Base-by-base conservation (phyloP, 2,113 vertebrate species). In the Rhynchopsitta pachyrhyncha region DNA sequence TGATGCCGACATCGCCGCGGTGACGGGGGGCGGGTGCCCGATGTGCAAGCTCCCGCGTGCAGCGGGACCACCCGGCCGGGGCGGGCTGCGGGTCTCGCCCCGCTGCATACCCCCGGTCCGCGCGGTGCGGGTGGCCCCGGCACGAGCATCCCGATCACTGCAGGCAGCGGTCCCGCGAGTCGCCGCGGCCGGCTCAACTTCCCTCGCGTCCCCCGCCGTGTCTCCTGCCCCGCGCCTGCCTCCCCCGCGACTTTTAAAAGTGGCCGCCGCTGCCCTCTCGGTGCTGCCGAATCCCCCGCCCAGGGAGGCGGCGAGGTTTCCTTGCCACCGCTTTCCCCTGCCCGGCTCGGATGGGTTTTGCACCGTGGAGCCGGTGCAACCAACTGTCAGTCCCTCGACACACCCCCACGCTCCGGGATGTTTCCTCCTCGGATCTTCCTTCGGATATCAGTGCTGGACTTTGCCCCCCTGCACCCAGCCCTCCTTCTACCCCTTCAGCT, bases 401-500 rank as follows among this genome's bases (percentile, higher is more conserved):
- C 95, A 95, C 91, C 80, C 90, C 93, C 85, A 2, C 71, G 2
- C 55, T 68, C 76, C 24, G 3, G 74, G 82, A 6, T 49, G 62
- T 79, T 96, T 62, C 87, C 82, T 82, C 89, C 92, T 0, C 19
- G 37, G 77, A 59, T 92, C 95, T 92, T 78, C 81, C 60, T 18
- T 67, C 84, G 33, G 60, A 74, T 50, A 86, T 9, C 84, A 20
- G 57, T 27, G 62, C 78, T 50, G 96, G 85, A 95, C 94, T 92
- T 94, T 82, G 92, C 6, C 24, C 80, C 50, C 69, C 59, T 49
- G 80, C 55, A 3, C 57, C 71, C 73, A 44, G 39, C n/a, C 66
- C 20, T 67, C 55, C 71, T 41, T 14, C 18, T 6, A 10, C 44
- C 80, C 46, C 69, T 90, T 49, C 63, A 8, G 42, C 74, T 24